These are phyloP conservation scores for Kuschelorhynchus macadamiae DNA, from an alignment of 2,888 invertebrate species.

Conservation along the genomic window DNA sequence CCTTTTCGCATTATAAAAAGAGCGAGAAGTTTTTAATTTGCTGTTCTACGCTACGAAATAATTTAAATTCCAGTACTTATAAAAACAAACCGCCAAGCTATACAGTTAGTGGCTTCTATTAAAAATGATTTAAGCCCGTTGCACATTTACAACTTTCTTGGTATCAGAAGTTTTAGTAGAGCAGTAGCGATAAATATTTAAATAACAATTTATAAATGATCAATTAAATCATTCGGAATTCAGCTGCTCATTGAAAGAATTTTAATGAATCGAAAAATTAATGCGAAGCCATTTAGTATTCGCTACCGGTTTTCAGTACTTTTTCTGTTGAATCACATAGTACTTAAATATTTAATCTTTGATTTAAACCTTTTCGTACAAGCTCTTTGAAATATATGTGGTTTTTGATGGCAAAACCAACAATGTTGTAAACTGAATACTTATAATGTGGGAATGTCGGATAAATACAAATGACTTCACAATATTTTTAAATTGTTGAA, in stretches of 20 bases:
- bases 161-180: constrained; percentile 6
- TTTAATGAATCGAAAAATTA: constrained; percentile 34
- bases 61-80: constrained; percentile 17
- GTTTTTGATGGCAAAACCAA: too few species aligned
- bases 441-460: too few species aligned
- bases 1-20: background rate
- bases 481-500: too few species aligned
- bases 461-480: too few species aligned
- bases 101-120: constrained; percentile 23
- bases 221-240: constrained; percentile 11
- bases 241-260: constrained; percentile 17
- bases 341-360: too few species aligned
- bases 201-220: constrained; percentile 11
- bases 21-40: background rate
- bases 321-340: too few species aligned
- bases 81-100: constrained; percentile 13
- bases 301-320: constrained; percentile 40
- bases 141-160: background rate
- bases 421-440: too few species aligned
- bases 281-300: constrained; percentile 20
- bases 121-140: constrained; percentile 23
- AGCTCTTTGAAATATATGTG: too few species aligned
- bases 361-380: too few species aligned
- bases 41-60: background rate
- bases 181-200: constrained; percentile 8